These are phyloP conservation scores for Urocolius indicus DNA, from an alignment of 2,113 vertebrate genomes.

Conservation along the genomic window DNA sequence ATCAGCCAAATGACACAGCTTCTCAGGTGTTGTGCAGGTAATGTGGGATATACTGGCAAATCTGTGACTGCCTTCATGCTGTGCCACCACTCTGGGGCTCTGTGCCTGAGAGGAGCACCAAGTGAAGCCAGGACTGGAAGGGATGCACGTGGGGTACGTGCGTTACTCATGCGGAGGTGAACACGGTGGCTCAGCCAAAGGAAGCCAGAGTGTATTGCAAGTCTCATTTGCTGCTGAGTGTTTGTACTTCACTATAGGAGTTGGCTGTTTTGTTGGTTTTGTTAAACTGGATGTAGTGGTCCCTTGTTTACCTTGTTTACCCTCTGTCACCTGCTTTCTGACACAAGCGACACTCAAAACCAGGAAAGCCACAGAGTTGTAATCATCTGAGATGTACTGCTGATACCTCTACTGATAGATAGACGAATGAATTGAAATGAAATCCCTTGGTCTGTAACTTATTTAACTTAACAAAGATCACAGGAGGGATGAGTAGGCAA, in stretches of 20 bases:
- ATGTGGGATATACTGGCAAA: not conserved
- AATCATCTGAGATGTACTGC: not conserved
- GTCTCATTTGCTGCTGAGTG: not conserved
- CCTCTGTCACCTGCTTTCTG: not conserved
- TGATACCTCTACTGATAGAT: not conserved
- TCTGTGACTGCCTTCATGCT: not conserved
- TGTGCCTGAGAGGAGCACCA: not conserved
- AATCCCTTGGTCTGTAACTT: not conserved
- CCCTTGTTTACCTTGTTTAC: not conserved
- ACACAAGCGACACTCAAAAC: not conserved
- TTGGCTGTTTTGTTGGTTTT: not conserved
- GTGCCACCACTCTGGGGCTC: not conserved
- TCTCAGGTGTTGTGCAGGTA: not conserved
- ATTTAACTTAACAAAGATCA: not conserved
- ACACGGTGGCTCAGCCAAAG: not conserved
- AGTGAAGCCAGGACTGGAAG: not conserved
- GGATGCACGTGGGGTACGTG: rapidly evolving
- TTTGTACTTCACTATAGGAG: not conserved
- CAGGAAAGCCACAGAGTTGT: not conserved
- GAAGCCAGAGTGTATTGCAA: not conserved
- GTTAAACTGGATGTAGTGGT: not conserved
- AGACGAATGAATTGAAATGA: not conserved
- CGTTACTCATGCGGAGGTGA: not conserved
- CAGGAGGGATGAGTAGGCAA: not conserved
- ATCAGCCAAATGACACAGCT: not conserved